Evolutionary conservation across 2,888 invertebrate species (phyloP).

Genomic region (Trissolcus brochymenae): DNA sequence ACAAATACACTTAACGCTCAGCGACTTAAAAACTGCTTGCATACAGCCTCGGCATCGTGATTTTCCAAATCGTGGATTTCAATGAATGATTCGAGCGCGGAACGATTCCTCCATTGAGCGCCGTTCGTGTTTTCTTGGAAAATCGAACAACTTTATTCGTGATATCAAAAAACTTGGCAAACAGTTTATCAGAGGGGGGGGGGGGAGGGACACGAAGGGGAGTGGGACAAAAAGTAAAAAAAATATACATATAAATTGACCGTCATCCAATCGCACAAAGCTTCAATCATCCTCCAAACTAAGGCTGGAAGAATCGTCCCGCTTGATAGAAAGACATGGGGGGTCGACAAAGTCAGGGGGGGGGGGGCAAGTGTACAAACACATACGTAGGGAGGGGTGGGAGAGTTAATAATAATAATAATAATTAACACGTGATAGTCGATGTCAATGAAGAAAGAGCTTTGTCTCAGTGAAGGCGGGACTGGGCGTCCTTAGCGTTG

Average conservation of each 20-base stretch:
- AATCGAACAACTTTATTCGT: constrained; percentile 6
- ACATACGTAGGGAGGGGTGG: constrained; percentile 3
- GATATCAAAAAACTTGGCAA: constrained; percentile 3
- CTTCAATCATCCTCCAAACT: constrained; percentile 37
- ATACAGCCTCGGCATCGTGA: constrained; percentile 18
- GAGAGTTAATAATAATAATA: background rate
- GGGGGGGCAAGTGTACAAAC: constrained; percentile 8
- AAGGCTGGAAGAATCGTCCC: constrained; percentile 45
- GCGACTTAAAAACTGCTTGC: constrained; percentile 40
- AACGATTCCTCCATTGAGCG: constrained; percentile 42
- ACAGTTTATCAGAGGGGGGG: background rate
- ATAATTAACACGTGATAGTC: constrained; percentile 17
- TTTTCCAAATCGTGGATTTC: constrained; percentile 12
- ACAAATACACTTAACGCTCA: constrained; percentile 44
- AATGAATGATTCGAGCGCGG: constrained; percentile 34
- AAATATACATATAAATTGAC: constrained; percentile 12
- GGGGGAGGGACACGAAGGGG: background rate
- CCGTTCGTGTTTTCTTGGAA: constrained; percentile 21
- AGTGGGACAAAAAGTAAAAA: background rate
- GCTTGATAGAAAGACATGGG: constrained; percentile 26
- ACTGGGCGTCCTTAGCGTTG: constrained; percentile 56
- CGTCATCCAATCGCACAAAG: constrained; percentile 21
- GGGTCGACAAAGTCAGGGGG: constrained; percentile 23
- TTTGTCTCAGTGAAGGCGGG: constrained; percentile 39
- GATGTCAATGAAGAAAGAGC: constrained; percentile 23